Base-by-base conservation (phyloP, 2,888 invertebrate genomes). In the Choristoneura rosaceana region DNA sequence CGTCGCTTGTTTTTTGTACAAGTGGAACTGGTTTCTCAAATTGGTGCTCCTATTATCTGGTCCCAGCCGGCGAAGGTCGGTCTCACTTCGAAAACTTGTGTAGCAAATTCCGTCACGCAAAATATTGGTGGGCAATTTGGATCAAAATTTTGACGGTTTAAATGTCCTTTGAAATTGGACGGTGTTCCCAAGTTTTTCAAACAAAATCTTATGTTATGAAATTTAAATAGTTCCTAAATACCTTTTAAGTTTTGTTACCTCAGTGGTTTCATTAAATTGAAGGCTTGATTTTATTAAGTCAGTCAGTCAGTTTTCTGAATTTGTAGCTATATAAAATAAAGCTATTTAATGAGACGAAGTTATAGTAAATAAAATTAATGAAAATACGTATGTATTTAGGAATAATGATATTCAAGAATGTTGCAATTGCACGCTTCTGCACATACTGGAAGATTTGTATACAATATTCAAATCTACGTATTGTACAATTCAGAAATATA, bases 1-100 rank as follows among this genome's bases (percentile, higher is more conserved):
- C 81, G 84, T 79, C 83, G 84, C 79, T 85, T 79, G 85, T 90
- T 84, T 85, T 92, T 92, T 92, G 88, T 87, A 82, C 81, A 78
- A 73, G 77, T 82, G 83, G 84, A 93, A 93, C 93, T 89, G 92
- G 93, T 94, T 93, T 86, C 80, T 86, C 80, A 92, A 93, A 93
- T 93, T 92, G 90, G 87, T 90, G 85, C 90, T 88, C 91, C 91
- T 92, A 93, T 93, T 93, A 94, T 93, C 91, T 88, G 89, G 81
- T 84, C 87, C 86, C 88, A 83, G 84, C 80, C 87, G 85, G 85
- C 85, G 91, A 93, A 93, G 93, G 93, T 91, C 92, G 90, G 82
- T 88, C 73, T 73, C 89, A 89, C 87, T 87, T 88, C 83, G 73
- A 84, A 87, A 82, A 88, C 88, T 90, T 84, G 90, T 87, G 86